Conservation (phyloP, 2,888 invertebrate genomes). For the Drosophila pseudotakahashii region DNA sequence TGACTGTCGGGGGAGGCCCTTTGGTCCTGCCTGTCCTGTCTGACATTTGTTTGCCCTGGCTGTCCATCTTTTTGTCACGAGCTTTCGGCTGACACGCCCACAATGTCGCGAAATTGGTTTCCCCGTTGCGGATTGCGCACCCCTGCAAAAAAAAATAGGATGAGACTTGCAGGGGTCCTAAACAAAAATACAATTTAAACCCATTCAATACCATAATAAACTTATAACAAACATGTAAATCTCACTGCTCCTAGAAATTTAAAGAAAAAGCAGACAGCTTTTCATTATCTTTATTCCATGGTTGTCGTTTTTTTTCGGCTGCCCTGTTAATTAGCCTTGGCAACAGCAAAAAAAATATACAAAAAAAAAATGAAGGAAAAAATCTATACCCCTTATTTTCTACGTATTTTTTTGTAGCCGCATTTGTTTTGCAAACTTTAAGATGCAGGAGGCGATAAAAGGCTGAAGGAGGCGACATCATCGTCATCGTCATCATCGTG, state of each 20-base stretch:
- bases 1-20: slow-evolving; percentile 1
- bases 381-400: slow-evolving; percentile 44
- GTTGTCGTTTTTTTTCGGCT: slow-evolving; percentile 2
- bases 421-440: slow-evolving; percentile 61
- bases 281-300: not conserved
- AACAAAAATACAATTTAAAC: not conserved
- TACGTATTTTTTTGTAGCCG: slow-evolving; percentile 13
- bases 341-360: slow-evolving; percentile 13
- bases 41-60: slow-evolving; percentile 71
- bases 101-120: slow-evolving; percentile 68
- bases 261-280: not conserved
- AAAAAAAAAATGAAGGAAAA: slow-evolving; percentile 23
- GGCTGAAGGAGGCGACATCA: slow-evolving; percentile 48
- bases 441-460: slow-evolving; percentile 70
- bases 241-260: not conserved
- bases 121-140: slow-evolving; percentile 52
- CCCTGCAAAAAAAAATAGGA: slow-evolving; percentile 29
- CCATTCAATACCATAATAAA: not conserved
- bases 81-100: slow-evolving; percentile 62
- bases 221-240: no score
- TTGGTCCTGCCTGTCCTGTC: slow-evolving; percentile 53
- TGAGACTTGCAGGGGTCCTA: no score
- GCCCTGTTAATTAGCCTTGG: slow-evolving; percentile 44
- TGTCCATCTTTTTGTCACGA: slow-evolving; percentile 77
- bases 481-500: slow-evolving; percentile 26